Evolutionary conservation across 2,888 invertebrate species (phyloP).

Genomic region (Pristionchus fissidentatus): DNA sequence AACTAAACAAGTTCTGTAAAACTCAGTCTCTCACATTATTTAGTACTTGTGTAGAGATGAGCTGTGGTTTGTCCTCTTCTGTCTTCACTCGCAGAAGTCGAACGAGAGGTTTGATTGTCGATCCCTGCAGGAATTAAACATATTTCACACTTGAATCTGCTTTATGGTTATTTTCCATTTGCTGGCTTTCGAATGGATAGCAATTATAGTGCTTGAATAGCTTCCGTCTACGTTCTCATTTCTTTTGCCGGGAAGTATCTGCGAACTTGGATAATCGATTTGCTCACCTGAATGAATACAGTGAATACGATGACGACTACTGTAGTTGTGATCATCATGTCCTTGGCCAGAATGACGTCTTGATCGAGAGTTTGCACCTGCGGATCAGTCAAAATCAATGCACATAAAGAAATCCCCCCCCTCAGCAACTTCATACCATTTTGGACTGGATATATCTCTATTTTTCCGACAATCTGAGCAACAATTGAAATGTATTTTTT

Average conservation of each 20-base stretch:
- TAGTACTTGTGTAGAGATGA: conserved; percentile 55
- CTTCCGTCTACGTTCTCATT: no score
- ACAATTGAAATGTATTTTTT: no score
- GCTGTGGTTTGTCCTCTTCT: conserved; percentile 57
- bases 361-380: conserved; percentile 78
- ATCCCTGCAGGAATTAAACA: conserved; percentile 81
- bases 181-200: no score
- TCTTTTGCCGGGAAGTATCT: no score
- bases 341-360: conserved; percentile 87
- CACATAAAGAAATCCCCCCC: background rate
- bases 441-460: no score
- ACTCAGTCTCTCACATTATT: conserved; percentile 29
- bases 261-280: background rate
- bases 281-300: conserved; percentile 90
- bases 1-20: no score
- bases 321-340: conserved; percentile 97
- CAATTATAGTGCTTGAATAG: background rate
- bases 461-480: no score
- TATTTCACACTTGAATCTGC: no score
- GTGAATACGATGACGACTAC: conserved; percentile 98
- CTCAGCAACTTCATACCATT: background rate
- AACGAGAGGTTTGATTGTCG: conserved; percentile 97
- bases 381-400: conserved; percentile 73
- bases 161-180: background rate
- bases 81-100: conserved; percentile 91